These are phyloP conservation scores for Anastatus disparis DNA, from an alignment of 1,140 invertebrate genomes.

Conservation along the genomic window DNA sequence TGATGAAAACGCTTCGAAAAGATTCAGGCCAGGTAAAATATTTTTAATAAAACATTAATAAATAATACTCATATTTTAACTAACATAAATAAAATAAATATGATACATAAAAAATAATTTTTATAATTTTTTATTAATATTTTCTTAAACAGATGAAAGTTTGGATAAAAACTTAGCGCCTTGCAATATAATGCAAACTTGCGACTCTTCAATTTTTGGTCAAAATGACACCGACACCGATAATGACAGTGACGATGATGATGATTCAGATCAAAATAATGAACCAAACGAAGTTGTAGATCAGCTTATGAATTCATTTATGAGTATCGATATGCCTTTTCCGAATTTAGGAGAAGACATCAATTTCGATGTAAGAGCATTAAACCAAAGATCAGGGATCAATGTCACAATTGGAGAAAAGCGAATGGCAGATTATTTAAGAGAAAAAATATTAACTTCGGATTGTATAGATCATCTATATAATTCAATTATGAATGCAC, in stretches of 20 bases:
- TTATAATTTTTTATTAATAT: not conserved
- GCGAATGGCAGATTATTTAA: slow-evolving; percentile 4
- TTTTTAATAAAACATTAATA: too few species aligned
- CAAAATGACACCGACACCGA: too few species aligned
- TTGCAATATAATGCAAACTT: too few species aligned
- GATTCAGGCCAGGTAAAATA: too few species aligned
- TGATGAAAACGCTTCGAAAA: too few species aligned
- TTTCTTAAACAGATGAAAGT: not conserved
- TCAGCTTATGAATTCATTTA: too few species aligned
- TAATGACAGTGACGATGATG: not conserved
- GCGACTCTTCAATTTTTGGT: too few species aligned
- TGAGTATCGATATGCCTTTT: not conserved
- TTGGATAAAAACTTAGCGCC: not conserved
- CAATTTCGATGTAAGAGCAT: slow-evolving; percentile 8
- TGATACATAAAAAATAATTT: too few species aligned
- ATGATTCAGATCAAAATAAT: slow-evolving; percentile 1
- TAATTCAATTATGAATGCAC: slow-evolving; percentile 75
- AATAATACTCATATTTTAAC: too few species aligned
- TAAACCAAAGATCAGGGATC: not conserved
- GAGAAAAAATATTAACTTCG: slow-evolving; percentile 74
- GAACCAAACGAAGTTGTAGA: not conserved
- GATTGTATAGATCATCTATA: slow-evolving; percentile 80
- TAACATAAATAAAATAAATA: too few species aligned
- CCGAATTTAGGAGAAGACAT: slow-evolving; percentile 4
- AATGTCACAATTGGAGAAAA: slow-evolving; percentile 1